Evolutionary conservation across 2,888 invertebrate species (phyloP).

Genomic region (Oscheius sp.): DNA sequence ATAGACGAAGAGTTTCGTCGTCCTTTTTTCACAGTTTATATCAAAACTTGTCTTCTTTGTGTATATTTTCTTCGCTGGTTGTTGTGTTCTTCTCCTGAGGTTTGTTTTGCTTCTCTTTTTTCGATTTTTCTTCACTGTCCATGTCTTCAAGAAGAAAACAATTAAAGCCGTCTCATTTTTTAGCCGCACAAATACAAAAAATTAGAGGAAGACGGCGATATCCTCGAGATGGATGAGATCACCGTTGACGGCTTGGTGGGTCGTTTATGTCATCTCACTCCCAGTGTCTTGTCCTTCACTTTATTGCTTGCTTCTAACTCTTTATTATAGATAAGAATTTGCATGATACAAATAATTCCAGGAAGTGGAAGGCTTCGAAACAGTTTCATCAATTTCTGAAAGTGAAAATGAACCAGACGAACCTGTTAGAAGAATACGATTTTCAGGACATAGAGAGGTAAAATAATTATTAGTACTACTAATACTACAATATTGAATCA

Average conservation of each 20-base stretch:
- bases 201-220: slow-evolving; percentile 21
- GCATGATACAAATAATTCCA: slow-evolving; percentile 20
- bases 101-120: background rate
- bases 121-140: slow-evolving; percentile 4
- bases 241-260: slow-evolving; percentile 19
- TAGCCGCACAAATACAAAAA: slow-evolving; percentile 28
- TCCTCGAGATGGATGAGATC: slow-evolving; percentile 32
- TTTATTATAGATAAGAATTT: background rate
- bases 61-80: slow-evolving; percentile 80
- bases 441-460: slow-evolving; percentile 49
- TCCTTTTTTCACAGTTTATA: slow-evolving; percentile 94
- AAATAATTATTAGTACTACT: background rate
- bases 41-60: slow-evolving; percentile 92
- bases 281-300: background rate
- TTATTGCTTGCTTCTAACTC: background rate
- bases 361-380: slow-evolving; percentile 55
- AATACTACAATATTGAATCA: too few species aligned
- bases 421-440: slow-evolving; percentile 44
- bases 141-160: background rate
- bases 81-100: slow-evolving; percentile 2
- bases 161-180: slow-evolving; percentile 15
- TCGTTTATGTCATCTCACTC: slow-evolving; percentile 1
- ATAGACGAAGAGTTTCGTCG: slow-evolving; percentile 86
- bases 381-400: slow-evolving; percentile 53
- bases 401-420: slow-evolving; percentile 39